These are phyloP conservation scores for Istiophorus platypterus DNA, from an alignment of 2,113 vertebrate genomes.

Conservation along the genomic window DNA sequence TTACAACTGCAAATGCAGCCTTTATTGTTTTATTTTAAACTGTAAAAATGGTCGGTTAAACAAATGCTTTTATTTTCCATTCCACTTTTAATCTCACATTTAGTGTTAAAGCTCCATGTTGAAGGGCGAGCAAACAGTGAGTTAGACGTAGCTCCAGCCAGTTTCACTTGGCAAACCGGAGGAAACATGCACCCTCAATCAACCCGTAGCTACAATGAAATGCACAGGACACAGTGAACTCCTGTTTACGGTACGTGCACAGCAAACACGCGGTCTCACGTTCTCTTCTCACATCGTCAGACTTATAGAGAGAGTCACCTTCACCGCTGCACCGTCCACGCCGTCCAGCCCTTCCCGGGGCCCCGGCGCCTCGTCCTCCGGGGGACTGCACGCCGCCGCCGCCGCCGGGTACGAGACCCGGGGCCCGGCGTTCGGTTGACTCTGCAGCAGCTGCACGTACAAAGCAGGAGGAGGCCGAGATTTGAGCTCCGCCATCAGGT, in stretches of 20 bases:
- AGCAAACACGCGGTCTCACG: too few relatives aligned
- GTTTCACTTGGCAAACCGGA: too few relatives aligned
- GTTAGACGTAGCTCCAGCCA: too few relatives aligned
- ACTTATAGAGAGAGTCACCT: constrained; percentile 65
- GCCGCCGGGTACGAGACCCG: neutral
- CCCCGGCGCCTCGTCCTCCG: neutral
- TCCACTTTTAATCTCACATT: too few relatives aligned
- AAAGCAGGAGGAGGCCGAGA: constrained; percentile 27
- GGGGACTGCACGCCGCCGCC: neutral
- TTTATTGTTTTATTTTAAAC: neutral
- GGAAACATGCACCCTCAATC: neutral
- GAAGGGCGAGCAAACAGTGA: too few relatives aligned
- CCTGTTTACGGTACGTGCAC: neutral
- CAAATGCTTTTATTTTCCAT: too few relatives aligned
- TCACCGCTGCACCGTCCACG: constrained; percentile 57
- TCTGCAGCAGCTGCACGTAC: constrained; percentile 35
- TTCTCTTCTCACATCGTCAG: neutral
- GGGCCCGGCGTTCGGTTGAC: neutral
- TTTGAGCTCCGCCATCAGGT: constrained; percentile 61
- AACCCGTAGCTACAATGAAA: neutral
- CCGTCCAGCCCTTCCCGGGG: neutral
- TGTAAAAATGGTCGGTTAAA: neutral
- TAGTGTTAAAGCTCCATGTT: too few relatives aligned
- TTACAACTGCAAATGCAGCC: neutral
- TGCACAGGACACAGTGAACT: neutral